Base-by-base conservation (phyloP, 1,140 invertebrate genomes). In the Drosophila miranda region DNA sequence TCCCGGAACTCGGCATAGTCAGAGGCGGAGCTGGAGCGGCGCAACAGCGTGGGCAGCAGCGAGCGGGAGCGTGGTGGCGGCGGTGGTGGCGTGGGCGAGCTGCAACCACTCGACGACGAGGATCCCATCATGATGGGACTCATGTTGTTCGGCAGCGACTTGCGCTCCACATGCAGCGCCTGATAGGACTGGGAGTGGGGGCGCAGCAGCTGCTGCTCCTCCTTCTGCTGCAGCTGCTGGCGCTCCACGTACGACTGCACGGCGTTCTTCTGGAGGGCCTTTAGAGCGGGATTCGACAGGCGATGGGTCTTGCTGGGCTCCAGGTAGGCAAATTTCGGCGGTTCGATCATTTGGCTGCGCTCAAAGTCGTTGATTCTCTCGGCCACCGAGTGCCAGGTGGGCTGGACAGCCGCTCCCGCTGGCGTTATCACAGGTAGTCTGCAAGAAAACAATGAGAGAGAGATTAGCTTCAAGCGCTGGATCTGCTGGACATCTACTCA, bases 191-290 rank as follows among this genome's bases (percentile, higher is more conserved):
- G 79, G 1, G 86, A 83, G 55, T 87, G 87, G 0, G 84, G 76
- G 42, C 84, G 78, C 50, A 87, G 54, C 34, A 87, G 28, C 67
- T 86, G 78, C 6, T 81, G 84, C 51, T 87, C 78, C 75, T 81
- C 80, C 72, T 79, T 77, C 19, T 88, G 83, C 66, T 89, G 87
- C 50, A 89, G 77, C 64, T 94, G 93, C 75, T 97, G 95, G 38
- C 95, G 92, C 78, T 97, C 96, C 90, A 97, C 97, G 69, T 96
- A 97, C 1, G 95, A 96, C 23, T 97, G 91, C 2, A 98, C 91
- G 0, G 96, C 96, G 81, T 97, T 96, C 90, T 97, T 97, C 79
- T 97, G 96, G 30, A 97, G 95, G 0, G 95, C 96, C 90, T 97
- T 97, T 1, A 97, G 87, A 0, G 96, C 95, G 3, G 95, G 94